A percentile compares a stretch with the other conserved stretches of the same genome.
phyloP scores from a whole-genome alignment of 2,113 vertebrate species.

The Camelus dromedarius region DNA sequence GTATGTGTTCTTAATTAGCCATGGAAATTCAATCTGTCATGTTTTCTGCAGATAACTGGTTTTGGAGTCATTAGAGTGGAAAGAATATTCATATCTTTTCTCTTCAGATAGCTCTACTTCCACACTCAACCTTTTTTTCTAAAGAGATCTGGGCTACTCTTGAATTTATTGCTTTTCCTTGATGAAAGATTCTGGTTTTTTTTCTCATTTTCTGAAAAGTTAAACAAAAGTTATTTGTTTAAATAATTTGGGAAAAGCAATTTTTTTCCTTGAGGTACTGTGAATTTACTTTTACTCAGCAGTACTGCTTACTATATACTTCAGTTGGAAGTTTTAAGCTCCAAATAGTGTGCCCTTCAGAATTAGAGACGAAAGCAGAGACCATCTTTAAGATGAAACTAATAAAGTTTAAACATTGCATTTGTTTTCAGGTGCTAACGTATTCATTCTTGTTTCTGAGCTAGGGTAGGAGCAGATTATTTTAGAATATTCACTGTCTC shows the following conservation, averaged over 20 bases:
- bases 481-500: not conserved
- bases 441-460: conserved; percentile 17
- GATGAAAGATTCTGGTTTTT: not conserved
- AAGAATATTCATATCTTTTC: conserved; percentile 52
- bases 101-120: conserved; percentile 16
- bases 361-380: conserved; percentile 49
- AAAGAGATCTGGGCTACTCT: not conserved
- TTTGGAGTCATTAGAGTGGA: conserved; percentile 19
- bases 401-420: not conserved
- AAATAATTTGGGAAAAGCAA: not conserved
- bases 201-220: conserved; percentile 20
- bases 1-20: conserved; percentile 61
- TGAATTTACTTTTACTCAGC: not conserved
- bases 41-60: conserved; percentile 53
- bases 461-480: not conserved
- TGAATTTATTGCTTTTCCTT: conserved; percentile 53
- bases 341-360: not conserved
- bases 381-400: conserved; percentile 38
- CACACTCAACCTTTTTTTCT: not conserved
- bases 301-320: not conserved
- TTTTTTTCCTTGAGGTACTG: not conserved
- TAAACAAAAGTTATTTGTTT: conserved; percentile 19
- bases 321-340: not conserved
- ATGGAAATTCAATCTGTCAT: conserved; percentile 70
- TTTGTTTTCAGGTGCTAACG: conserved; percentile 7